phyloP scores from a whole-genome alignment of 2,797 vertebrate genomes.

The Nyctibius grandis region DNA sequence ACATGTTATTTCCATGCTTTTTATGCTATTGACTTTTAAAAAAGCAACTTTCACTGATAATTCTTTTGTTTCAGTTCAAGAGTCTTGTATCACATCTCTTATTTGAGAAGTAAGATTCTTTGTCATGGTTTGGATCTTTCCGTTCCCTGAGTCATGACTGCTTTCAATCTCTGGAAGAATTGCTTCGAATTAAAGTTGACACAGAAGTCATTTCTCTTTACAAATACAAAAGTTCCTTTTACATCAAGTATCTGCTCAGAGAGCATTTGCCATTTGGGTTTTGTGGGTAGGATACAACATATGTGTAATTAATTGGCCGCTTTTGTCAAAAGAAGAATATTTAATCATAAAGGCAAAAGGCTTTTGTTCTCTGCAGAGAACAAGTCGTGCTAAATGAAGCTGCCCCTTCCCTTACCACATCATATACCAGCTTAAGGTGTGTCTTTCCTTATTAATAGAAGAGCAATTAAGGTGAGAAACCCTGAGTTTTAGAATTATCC shows the following conservation, averaged over 20 bases:
- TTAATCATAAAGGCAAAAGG: constrained; percentile 43
- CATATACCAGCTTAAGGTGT: background rate
- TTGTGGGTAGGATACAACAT: constrained; percentile 7
- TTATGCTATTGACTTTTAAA: background rate
- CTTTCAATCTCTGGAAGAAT: constrained; percentile 33
- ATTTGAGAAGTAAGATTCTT: constrained; percentile 25
- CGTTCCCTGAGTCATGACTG: background rate
- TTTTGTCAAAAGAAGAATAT: constrained; percentile 43
- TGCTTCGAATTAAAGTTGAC: constrained; percentile 8
- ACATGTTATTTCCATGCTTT: background rate
- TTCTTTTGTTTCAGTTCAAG: constrained; percentile 18
- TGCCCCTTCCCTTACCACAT: background rate
- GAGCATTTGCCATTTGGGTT: constrained; percentile 18
- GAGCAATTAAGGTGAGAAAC: constrained; percentile 27
- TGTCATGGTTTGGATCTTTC: background rate
- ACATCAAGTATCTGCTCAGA: background rate
- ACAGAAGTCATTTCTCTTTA: constrained; percentile 28
- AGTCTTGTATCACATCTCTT: background rate
- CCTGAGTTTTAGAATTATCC: background rate
- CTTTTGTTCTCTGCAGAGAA: constrained; percentile 48
- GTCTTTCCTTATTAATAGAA: constrained; percentile 22
- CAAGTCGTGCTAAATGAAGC: constrained; percentile 7
- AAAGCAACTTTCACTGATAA: background rate
- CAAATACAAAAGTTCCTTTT: background rate
- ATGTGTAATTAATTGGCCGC: constrained; percentile 38